Percentiles rank a stretch among this genome's conserved stretches.
Evolutionary conservation across 2,888 invertebrate genomes (phyloP).

Genomic region (Eupeodes latifasciatus): DNA sequence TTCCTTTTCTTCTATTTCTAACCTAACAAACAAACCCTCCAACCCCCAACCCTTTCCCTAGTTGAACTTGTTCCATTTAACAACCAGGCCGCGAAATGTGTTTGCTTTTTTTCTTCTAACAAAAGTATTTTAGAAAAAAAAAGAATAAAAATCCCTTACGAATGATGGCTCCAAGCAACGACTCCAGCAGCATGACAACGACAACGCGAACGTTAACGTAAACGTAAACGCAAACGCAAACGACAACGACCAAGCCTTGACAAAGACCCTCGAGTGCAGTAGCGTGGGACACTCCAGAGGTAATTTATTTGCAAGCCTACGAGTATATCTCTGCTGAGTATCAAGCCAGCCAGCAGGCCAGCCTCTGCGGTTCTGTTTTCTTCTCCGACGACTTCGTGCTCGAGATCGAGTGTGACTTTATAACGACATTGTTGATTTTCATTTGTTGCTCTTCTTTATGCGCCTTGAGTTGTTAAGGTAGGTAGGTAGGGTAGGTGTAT

Average conservation of each 20-base stretch:
- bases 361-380: too few relatives aligned
- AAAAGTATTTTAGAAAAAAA: slow-evolving; percentile 14
- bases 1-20: neutral
- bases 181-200: neutral
- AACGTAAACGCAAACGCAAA: neutral
- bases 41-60: neutral
- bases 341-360: too few relatives aligned
- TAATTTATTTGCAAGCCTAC: slow-evolving; percentile 63
- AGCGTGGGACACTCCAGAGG: slow-evolving; percentile 47
- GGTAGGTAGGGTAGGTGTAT: neutral
- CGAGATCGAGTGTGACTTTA: slow-evolving; percentile 38
- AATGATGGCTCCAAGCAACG: neutral
- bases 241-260: slow-evolving; percentile 39
- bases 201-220: too few relatives aligned
- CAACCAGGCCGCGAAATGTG: slow-evolving; percentile 26
- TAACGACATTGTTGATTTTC: slow-evolving; percentile 41
- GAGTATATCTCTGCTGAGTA: neutral
- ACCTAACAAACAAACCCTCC: neutral
- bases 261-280: slow-evolving; percentile 69
- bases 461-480: slow-evolving; percentile 15
- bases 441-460: slow-evolving; percentile 60
- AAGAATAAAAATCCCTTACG: neutral
- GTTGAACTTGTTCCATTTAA: slow-evolving; percentile 32
- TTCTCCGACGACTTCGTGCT: neutral
- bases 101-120: slow-evolving; percentile 28